A percentile compares a stretch with the other conserved stretches of the same genome.
These are phyloP conservation scores for Calameuta pallipes DNA, from an alignment of 2,888 invertebrate genomes.

Conservation along the genomic window DNA sequence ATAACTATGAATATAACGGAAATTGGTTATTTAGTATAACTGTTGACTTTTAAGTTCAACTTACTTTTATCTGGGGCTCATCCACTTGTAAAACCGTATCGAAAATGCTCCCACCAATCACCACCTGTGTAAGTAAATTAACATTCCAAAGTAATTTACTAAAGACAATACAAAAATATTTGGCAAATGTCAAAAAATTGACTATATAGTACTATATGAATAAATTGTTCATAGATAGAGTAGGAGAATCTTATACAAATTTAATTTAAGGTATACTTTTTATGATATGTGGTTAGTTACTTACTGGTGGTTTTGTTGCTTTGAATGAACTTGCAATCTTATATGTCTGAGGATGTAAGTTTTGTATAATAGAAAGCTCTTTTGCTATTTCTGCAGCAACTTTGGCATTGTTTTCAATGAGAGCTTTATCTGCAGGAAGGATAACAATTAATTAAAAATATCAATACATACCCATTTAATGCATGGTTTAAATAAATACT, in stretches of 20 bases:
- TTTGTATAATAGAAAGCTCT: conserved; percentile 63
- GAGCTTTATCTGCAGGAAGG: conserved; percentile 78
- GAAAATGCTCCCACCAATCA: conserved; percentile 83
- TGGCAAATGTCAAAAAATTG: too few species aligned
- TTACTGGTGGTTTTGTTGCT: too few species aligned
- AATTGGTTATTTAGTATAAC: conserved; percentile 63
- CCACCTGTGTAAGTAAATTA: conserved; percentile 66
- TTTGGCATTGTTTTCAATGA: conserved; percentile 93
- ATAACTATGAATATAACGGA: conserved; percentile 56
- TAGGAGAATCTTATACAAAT: too few species aligned
- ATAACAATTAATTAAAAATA: not conserved
- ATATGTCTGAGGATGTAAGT: not conserved
- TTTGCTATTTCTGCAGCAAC: conserved; percentile 85
- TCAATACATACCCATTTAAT: conserved; percentile 27
- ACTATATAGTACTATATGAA: too few species aligned
- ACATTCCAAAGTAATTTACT: too few species aligned
- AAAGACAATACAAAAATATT: too few species aligned
- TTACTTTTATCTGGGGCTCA: conserved; percentile 76
- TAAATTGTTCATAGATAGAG: too few species aligned
- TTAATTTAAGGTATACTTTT: too few species aligned
- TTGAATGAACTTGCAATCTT: too few species aligned
- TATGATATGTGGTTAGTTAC: too few species aligned
- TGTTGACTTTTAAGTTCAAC: conserved; percentile 52
- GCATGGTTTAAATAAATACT: conserved; percentile 62
- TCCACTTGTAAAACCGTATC: conserved; percentile 77